Evolutionary conservation across 1,140 invertebrate species (phyloP).

Genomic region (Eciton burchellii): DNA sequence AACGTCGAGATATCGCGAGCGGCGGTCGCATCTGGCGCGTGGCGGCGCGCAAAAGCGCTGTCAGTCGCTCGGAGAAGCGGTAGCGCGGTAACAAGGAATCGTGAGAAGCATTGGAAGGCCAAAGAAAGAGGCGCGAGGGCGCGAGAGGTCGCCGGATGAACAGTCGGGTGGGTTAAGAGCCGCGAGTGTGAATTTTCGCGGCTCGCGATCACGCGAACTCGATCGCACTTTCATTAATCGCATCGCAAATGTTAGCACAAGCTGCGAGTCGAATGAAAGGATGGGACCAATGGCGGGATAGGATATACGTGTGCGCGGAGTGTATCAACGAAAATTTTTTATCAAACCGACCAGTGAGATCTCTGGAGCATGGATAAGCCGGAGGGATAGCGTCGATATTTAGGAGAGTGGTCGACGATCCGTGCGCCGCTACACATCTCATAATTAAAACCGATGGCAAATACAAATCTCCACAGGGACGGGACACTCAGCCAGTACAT

Average conservation of each 20-base stretch:
- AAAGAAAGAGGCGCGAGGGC: too few relatives aligned
- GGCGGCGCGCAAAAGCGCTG: slow-evolving; percentile 10
- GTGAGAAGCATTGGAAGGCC: too few relatives aligned
- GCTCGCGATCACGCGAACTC: too few relatives aligned
- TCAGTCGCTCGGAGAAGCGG: too few relatives aligned
- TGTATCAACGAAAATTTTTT: slow-evolving; percentile 47
- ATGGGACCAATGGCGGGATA: background rate
- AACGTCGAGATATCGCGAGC: slow-evolving; percentile 20
- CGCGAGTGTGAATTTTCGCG: too few relatives aligned
- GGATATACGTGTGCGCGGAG: slow-evolving; percentile 4
- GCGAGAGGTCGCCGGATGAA: too few relatives aligned
- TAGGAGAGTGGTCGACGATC: slow-evolving; percentile 28
- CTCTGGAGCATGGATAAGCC: slow-evolving; percentile 62
- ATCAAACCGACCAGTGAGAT: slow-evolving; percentile 14
- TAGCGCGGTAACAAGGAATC: too few relatives aligned
- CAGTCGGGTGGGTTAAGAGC: too few relatives aligned
- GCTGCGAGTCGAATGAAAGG: too few relatives aligned
- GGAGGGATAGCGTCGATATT: background rate
- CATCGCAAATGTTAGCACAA: slow-evolving; percentile 43
- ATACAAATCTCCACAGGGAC: slow-evolving; percentile 46
- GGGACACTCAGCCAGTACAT: background rate
- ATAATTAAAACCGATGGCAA: slow-evolving; percentile 55
- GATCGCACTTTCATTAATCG: too few relatives aligned
- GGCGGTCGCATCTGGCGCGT: background rate
- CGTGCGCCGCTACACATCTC: slow-evolving; percentile 47